Base-by-base conservation (phyloP, 2,888 invertebrate species). In the Schrankia costaestrigalis region DNA sequence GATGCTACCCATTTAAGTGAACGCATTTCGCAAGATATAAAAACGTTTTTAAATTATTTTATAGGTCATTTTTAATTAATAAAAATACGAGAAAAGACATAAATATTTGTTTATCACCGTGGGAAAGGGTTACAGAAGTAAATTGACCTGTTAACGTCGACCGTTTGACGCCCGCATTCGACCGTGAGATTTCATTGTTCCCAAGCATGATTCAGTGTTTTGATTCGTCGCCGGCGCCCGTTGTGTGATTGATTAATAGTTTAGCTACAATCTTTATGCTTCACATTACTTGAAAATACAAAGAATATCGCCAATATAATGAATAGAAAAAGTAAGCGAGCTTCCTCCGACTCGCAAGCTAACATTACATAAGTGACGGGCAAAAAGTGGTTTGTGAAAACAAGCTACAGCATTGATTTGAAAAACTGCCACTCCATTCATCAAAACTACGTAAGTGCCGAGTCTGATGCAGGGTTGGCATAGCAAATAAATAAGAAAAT, bases 101-200 rank as follows among this genome's bases (percentile, higher is more conserved):
- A 57, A 66, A 68, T 64, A 66, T 64, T 70, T 70, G 72, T 73
- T 75, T 78, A 80, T 80, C 76, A 74, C 52, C 81, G 81, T 82
- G 82, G 82, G 82, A 82, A 80, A 77, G 73, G 73, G 73, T 74
- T 51, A 69, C 68, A 66, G 62, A 68, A 73, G 79, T 78, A 79
- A 81, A 85, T 85, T 84, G 86, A 82, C 78, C 78, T 80, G 82
- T 83, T 81, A 81, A 72, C 63, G 72, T 73, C 64, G 70, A 58
- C 64, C 65, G 71, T 71, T 78, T 77, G 77, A 76, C 76, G 81
- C 82, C 85, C 84, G 86, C 86, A 84, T 85, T 71, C 67, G 64
- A 81, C 70, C 83, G 85, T 81, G 86, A 78, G 86, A 85, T 75
- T 68, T 72, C 77, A 77, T 80, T 80, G 80, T 80, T 77, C 73